Conservation (phyloP, 2,113 vertebrate species). For the Neodon shergylaensis region DNA sequence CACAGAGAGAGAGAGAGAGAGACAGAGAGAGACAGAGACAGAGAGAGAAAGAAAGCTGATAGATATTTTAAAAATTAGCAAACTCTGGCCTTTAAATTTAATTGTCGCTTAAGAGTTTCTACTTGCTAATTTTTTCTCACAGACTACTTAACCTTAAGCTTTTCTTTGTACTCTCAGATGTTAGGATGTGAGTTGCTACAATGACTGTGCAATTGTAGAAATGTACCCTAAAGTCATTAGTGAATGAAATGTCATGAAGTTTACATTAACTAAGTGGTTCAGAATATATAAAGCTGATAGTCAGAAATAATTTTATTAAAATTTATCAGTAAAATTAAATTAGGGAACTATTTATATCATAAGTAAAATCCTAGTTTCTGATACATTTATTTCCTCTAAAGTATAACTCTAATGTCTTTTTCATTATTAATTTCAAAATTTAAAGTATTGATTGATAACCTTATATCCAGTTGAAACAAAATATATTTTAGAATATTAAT, state of each 20-base stretch:
- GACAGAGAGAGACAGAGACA: not conserved
- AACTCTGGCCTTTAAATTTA: not conserved
- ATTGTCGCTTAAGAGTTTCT: not conserved
- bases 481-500: slow-evolving; percentile 22
- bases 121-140: not conserved
- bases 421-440: slow-evolving; percentile 13
- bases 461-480: not conserved
- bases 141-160: not conserved
- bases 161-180: not conserved
- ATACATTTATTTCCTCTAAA: slow-evolving; percentile 5
- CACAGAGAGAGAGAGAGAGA: not conserved
- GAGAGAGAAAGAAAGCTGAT: not conserved
- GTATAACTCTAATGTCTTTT: not conserved
- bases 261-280: not conserved
- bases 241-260: slow-evolving; percentile 1
- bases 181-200: slow-evolving; percentile 28
- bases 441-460: not conserved
- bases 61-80: not conserved
- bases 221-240: not conserved
- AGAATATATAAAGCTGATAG: slow-evolving; percentile 2
- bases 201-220: slow-evolving; percentile 23
- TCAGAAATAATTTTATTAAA: not conserved
- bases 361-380: slow-evolving; percentile 1
- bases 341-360: not conserved
- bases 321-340: slow-evolving; percentile 31